Percentiles rank a stretch among this genome's conserved stretches.
Conservation (phyloP, 1,140 invertebrate genomes). For the Drosophila lowei region DNA sequence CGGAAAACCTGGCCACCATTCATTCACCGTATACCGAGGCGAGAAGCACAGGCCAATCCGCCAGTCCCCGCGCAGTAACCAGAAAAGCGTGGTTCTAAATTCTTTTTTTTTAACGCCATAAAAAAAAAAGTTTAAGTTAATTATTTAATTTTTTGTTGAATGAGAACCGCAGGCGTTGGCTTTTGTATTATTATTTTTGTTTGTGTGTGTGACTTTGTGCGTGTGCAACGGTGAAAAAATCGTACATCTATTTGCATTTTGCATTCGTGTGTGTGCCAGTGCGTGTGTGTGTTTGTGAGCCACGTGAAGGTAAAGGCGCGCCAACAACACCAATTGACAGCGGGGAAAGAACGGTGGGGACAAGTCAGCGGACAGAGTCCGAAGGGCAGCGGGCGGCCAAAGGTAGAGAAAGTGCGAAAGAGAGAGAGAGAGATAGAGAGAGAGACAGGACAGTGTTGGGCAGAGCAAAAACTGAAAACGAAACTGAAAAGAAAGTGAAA, state of each 20-base stretch:
- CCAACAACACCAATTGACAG: conserved; percentile 47
- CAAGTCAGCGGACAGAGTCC: no score
- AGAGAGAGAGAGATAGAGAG: conserved; percentile 33
- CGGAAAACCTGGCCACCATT: conserved; percentile 73
- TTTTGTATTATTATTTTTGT: conserved; percentile 21
- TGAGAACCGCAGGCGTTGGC: no score
- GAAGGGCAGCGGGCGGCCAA: conserved; percentile 6
- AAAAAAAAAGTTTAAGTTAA: conserved; percentile 10
- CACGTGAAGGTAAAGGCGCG: conserved; percentile 76
- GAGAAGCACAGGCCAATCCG: conserved; percentile 44
- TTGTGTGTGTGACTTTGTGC: conserved; percentile 14
- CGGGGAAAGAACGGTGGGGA: conserved; percentile 16
- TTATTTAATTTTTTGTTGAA: neutral
- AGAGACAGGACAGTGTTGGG: conserved; percentile 43
- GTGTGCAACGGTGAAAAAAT: conserved; percentile 23
- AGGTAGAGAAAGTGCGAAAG: conserved; percentile 50
- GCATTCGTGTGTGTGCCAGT: conserved; percentile 18
- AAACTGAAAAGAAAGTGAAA: conserved; percentile 60
- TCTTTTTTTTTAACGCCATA: conserved; percentile 3
- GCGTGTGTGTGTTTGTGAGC: conserved; percentile 32
- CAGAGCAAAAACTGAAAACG: conserved; percentile 20
- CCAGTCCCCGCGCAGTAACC: conserved; percentile 26
- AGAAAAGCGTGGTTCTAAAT: conserved; percentile 25
- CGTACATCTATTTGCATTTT: conserved; percentile 17
- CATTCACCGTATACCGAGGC: conserved; percentile 74